A percentile compares a stretch with the other conserved stretches of the same genome.
These are phyloP conservation scores for Nomada lathburiana DNA, from an alignment of 2,888 invertebrate species.

Conservation along the genomic window DNA sequence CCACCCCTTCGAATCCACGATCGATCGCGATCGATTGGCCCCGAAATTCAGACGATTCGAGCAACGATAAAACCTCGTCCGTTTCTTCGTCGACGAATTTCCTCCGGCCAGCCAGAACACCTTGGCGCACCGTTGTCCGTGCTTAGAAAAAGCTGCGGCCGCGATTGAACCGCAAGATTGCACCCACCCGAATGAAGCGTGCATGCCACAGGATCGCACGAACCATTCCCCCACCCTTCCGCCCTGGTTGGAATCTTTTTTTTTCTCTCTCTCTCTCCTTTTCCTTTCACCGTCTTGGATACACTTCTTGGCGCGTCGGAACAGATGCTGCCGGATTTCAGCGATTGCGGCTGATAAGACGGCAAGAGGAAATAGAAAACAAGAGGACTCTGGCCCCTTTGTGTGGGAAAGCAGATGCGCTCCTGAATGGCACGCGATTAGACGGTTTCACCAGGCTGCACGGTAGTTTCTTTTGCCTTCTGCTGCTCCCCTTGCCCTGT, in stretches of 20 bases:
- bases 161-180: slow-evolving; percentile 70
- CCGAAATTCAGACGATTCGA: slow-evolving; percentile 53
- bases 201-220: slow-evolving; percentile 63
- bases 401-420: slow-evolving; percentile 56
- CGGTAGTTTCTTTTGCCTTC: not conserved
- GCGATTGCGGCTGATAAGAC: slow-evolving; percentile 64
- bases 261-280: not conserved
- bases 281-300: slow-evolving; percentile 35
- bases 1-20: slow-evolving; percentile 17
- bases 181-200: slow-evolving; percentile 62
- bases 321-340: slow-evolving; percentile 71
- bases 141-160: slow-evolving; percentile 47
- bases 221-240: slow-evolving; percentile 23
- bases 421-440: slow-evolving; percentile 30
- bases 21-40: slow-evolving; percentile 59
- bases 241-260: not conserved
- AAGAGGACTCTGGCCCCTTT: slow-evolving; percentile 40
- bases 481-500: not conserved
- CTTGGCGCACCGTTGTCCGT: slow-evolving; percentile 10
- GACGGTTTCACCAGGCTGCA: not conserved
- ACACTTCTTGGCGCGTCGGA: slow-evolving; percentile 13
- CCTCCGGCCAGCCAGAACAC: not conserved
- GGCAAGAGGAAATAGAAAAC: slow-evolving; percentile 60
- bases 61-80: slow-evolving; percentile 49
- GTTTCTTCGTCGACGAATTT: slow-evolving; percentile 35